A percentile compares a stretch with the other conserved stretches of the same genome.
Conservation (phyloP, 2,888 invertebrate species). For the Dynastes maya region DNA sequence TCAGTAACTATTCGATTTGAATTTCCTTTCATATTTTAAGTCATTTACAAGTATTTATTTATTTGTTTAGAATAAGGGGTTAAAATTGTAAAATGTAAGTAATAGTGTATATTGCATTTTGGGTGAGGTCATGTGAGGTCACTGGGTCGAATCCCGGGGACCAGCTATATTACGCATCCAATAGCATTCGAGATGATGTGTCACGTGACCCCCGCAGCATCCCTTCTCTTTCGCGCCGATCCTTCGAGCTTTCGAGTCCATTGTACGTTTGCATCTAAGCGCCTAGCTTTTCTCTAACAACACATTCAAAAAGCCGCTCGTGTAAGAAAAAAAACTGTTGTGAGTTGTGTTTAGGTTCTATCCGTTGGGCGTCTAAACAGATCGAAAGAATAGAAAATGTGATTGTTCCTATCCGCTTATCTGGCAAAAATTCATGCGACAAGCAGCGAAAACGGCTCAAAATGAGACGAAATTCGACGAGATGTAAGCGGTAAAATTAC, state of each 20-base stretch:
- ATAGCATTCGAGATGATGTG: conserved; percentile 62
- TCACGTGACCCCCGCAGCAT: conserved; percentile 69
- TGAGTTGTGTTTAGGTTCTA: conserved; percentile 20
- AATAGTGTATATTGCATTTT: conserved; percentile 44
- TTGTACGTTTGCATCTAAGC: conserved; percentile 58
- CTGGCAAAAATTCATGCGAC: conserved; percentile 24
- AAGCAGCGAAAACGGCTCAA: conserved; percentile 8
- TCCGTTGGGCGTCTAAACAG: not conserved
- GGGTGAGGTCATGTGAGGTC: conserved; percentile 69
- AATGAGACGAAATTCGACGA: conserved; percentile 39
- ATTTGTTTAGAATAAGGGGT: not conserved
- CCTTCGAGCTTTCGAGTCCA: conserved; percentile 57
- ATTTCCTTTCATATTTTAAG: too few species aligned
- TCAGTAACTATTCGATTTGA: too few species aligned
- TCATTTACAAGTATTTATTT: too few species aligned
- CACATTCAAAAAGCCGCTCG: conserved; percentile 48
- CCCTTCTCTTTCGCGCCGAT: conserved; percentile 64
- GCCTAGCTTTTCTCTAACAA: conserved; percentile 55
- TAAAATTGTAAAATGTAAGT: conserved; percentile 32
- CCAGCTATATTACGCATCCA: conserved; percentile 64
- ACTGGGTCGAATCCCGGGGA: conserved; percentile 71
- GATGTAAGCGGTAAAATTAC: conserved; percentile 34
- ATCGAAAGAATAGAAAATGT: conserved; percentile 25
- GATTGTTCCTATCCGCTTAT: conserved; percentile 33
- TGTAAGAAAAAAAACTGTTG: conserved; percentile 44